Percentiles rank a stretch among this genome's conserved stretches.
phyloP scores from a whole-genome alignment of 2,797 vertebrate species.

The Xenops minutus region DNA sequence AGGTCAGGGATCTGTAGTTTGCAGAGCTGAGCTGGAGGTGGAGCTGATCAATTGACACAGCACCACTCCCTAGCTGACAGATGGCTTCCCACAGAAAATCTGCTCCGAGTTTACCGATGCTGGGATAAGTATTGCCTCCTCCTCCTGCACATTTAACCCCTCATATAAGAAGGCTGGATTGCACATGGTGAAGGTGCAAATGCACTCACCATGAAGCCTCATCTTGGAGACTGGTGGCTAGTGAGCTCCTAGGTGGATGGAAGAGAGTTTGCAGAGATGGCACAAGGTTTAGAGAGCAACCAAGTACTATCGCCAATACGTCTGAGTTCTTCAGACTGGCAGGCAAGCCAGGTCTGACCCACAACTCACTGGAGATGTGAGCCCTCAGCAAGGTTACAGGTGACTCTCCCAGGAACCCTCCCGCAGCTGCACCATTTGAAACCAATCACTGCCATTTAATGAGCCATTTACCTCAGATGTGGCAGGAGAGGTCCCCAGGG shows the following conservation, averaged over 20 bases:
- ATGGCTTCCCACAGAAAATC: conserved; percentile 67
- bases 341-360: not conserved
- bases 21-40: conserved; percentile 27
- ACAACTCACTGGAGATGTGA: not conserved
- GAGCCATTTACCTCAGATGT: not conserved
- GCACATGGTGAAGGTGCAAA: not conserved
- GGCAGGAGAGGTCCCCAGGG: not conserved
- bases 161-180: not conserved
- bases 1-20: conserved; percentile 40
- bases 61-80: conserved; percentile 37
- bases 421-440: not conserved
- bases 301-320: not conserved
- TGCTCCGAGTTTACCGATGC: not conserved
- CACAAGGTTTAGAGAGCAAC: not conserved
- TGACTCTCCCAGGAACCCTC: not conserved
- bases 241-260: not conserved
- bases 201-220: not conserved
- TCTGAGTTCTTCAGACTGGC: not conserved
- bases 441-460: not conserved
- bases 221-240: not conserved
- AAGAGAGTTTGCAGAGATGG: not conserved
- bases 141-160: not conserved
- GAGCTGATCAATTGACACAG: conserved; percentile 57
- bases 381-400: not conserved
- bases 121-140: conserved; percentile 27